phyloP scores from a whole-genome alignment of 2,888 invertebrate genomes.

The Chrysomela aeneicollis region DNA sequence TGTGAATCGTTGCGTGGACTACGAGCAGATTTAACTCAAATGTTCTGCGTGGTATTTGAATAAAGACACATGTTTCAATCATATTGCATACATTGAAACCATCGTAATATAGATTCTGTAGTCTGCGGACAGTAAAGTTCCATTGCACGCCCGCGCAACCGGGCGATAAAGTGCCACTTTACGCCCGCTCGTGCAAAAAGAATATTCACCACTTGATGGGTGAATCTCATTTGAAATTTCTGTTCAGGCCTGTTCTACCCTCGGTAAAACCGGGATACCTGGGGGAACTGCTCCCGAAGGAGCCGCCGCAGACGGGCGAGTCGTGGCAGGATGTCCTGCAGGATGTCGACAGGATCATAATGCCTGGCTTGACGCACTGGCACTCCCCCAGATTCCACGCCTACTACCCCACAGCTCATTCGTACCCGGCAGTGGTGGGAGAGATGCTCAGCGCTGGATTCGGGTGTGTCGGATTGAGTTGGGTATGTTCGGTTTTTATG shows the following conservation, averaged over 20 bases:
- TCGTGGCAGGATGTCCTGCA: conserved; percentile 86
- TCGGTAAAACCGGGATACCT: conserved; percentile 92
- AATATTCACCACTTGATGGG: too few species aligned
- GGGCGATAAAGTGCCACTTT: too few species aligned
- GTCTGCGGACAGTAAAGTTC: too few species aligned
- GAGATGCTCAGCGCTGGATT: conserved; percentile 96
- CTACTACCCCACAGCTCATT: conserved; percentile 93
- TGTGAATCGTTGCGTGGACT: too few species aligned
- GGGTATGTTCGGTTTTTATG: conserved; percentile 72
- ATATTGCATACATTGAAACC: too few species aligned
- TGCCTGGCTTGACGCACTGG: conserved; percentile 97
- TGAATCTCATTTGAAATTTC: background rate
- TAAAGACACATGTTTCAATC: too few species aligned
- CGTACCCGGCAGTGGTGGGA: conserved; percentile 92
- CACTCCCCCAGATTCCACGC: conserved; percentile 96
- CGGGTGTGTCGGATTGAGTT: conserved; percentile 95
- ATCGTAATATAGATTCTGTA: too few species aligned
- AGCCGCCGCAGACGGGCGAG: conserved; percentile 84
- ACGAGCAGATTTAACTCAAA: too few species aligned
- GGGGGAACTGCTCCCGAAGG: conserved; percentile 77
- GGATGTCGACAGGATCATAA: conserved; percentile 86
- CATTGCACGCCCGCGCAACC: too few species aligned
- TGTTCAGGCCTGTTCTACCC: conserved; percentile 78
- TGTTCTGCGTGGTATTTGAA: too few species aligned
- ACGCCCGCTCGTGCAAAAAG: too few species aligned